Percentiles rank a stretch among this genome's conserved stretches.
phyloP scores from a whole-genome alignment of 1,140 invertebrate genomes.

The Diachasmimorpha longicaudata region DNA sequence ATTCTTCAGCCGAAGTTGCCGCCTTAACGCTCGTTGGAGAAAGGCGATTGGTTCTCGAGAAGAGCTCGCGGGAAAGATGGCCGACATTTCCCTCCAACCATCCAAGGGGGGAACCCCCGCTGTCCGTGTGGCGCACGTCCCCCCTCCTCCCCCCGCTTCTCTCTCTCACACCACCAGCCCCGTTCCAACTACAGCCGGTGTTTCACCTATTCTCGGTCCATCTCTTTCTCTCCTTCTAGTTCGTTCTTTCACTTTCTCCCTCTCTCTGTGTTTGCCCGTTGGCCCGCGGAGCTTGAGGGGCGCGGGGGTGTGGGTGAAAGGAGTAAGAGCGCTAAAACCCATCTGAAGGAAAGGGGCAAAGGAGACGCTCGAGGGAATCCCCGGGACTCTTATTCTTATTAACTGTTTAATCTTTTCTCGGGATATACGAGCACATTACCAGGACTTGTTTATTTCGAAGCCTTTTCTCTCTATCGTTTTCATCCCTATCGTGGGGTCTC shows the following conservation, averaged over 20 bases:
- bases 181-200: too few relatives aligned
- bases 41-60: constrained; percentile 63
- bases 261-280: constrained; percentile 24
- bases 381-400: constrained; percentile 65
- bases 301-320: constrained; percentile 32
- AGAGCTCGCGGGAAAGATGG: constrained; percentile 63
- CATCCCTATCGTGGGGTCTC: background rate
- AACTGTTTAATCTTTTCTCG: constrained; percentile 64
- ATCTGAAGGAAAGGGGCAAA: constrained; percentile 42
- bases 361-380: constrained; percentile 38
- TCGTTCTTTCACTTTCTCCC: too few relatives aligned
- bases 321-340: constrained; percentile 22
- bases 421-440: constrained; percentile 60
- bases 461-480: background rate
- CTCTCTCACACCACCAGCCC: too few relatives aligned
- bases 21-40: constrained; percentile 58
- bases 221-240: constrained; percentile 29
- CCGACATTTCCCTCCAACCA: constrained; percentile 64
- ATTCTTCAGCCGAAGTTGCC: constrained; percentile 64
- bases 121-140: too few relatives aligned
- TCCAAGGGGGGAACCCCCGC: constrained; percentile 48
- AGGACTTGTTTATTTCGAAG: constrained; percentile 58
- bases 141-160: constrained; percentile 36
- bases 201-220: constrained; percentile 16
- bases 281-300: constrained; percentile 24